Conservation (phyloP, 2,888 invertebrate genomes). For the Ceriagrion tenellum region DNA sequence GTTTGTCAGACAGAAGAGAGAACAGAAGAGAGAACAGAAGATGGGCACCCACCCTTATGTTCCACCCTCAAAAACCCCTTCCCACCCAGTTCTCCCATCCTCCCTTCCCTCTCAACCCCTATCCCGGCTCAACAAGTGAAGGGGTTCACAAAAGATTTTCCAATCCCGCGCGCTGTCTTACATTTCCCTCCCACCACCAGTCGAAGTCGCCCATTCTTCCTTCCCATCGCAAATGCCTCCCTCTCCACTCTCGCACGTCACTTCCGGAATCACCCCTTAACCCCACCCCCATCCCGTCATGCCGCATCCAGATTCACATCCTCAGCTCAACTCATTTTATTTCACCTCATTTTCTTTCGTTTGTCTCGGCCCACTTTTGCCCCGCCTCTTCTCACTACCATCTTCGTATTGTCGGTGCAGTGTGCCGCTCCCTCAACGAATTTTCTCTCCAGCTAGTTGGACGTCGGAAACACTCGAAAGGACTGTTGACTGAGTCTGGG, state of each 20-base stretch:
- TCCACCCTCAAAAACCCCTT: neutral
- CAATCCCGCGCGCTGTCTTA: constrained; percentile 18
- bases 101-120: neutral
- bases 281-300: neutral
- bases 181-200: constrained; percentile 21
- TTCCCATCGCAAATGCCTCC: neutral
- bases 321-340: neutral
- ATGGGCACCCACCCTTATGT: neutral
- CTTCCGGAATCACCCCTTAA: neutral
- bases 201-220: neutral
- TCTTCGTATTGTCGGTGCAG: too few relatives aligned
- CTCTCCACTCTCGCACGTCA: neutral
- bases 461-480: too few relatives aligned
- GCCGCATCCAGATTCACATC: neutral
- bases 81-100: neutral
- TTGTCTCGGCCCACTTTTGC: neutral
- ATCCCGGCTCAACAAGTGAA: constrained; percentile 51
- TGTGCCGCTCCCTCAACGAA: too few relatives aligned
- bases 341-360: neutral
- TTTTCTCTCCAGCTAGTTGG: too few relatives aligned
- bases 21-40: too few relatives aligned
- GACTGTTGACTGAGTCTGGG: too few relatives aligned
- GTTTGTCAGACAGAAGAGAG: neutral
- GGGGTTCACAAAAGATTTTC: constrained; percentile 65
- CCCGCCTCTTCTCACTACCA: too few relatives aligned